Conservation (phyloP, 2,113 vertebrate species). For the Pogona vitticeps region DNA sequence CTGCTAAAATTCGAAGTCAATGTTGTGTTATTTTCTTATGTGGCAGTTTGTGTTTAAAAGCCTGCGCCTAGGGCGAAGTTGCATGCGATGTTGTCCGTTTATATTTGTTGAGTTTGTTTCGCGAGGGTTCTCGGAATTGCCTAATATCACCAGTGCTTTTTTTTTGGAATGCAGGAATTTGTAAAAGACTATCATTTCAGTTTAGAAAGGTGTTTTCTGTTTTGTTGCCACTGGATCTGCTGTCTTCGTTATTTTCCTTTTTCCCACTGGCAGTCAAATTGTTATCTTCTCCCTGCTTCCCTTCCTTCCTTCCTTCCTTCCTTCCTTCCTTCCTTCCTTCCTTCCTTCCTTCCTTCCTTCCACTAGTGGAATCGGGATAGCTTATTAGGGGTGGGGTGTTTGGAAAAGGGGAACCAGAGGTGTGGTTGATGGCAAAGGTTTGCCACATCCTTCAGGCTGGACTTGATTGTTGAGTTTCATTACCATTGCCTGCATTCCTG, state of each 20-base stretch:
- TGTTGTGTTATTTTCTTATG: neutral
- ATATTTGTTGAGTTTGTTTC: neutral
- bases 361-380: neutral
- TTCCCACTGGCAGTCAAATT: neutral
- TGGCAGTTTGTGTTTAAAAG: neutral
- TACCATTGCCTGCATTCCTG: constrained; percentile 18
- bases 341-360: neutral
- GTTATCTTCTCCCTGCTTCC: neutral
- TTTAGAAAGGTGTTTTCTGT: neutral
- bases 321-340: fast-evolving
- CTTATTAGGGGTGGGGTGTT: neutral
- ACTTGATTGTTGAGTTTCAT: constrained; percentile 42
- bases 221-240: neutral
- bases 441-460: constrained; percentile 25
- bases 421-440: neutral
- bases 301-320: neutral
- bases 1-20: neutral
- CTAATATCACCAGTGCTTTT: neutral
- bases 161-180: neutral
- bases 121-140: neutral
- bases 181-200: neutral
- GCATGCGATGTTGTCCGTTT: neutral
- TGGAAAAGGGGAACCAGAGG: neutral
- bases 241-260: neutral
- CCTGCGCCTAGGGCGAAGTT: neutral